These are phyloP conservation scores for Trachelus tabidus DNA, from an alignment of 2,888 invertebrate genomes.

Conservation along the genomic window DNA sequence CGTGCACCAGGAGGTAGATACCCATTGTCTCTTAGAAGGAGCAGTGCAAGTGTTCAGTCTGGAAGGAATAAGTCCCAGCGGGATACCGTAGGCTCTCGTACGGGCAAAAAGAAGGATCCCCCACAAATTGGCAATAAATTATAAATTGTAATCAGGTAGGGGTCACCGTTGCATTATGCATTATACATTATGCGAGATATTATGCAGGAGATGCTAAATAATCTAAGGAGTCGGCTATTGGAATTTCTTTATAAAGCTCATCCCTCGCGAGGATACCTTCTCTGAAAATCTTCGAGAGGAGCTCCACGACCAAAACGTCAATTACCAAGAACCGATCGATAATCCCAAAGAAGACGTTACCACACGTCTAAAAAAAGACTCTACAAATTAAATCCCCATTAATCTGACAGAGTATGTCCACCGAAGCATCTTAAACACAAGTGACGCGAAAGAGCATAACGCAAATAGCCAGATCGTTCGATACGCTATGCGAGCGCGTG, in stretches of 20 bases:
- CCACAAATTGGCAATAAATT: constrained; percentile 49
- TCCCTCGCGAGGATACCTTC: background rate
- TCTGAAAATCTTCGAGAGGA: background rate
- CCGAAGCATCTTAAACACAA: background rate
- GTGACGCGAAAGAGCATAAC: background rate
- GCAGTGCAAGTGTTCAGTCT: constrained; percentile 13
- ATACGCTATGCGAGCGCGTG: background rate
- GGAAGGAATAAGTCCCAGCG: constrained; percentile 9
- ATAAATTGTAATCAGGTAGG: constrained; percentile 47
- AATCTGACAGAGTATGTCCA: background rate
- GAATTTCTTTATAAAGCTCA: background rate
- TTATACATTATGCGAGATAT: constrained; percentile 17
- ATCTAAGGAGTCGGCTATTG: background rate
- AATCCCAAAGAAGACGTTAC: background rate
- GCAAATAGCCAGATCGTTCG: background rate
- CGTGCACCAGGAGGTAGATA: background rate
- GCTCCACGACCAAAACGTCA: background rate
- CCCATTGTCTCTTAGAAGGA: background rate
- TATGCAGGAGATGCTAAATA: background rate
- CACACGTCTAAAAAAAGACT: background rate
- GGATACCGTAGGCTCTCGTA: constrained; percentile 3
- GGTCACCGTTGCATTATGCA: constrained; percentile 49
- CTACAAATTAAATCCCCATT: background rate
- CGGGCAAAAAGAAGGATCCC: constrained; percentile 22
- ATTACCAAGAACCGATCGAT: background rate